These are phyloP conservation scores for Podarcis muralis DNA, from an alignment of 2,113 vertebrate genomes.

Conservation along the genomic window DNA sequence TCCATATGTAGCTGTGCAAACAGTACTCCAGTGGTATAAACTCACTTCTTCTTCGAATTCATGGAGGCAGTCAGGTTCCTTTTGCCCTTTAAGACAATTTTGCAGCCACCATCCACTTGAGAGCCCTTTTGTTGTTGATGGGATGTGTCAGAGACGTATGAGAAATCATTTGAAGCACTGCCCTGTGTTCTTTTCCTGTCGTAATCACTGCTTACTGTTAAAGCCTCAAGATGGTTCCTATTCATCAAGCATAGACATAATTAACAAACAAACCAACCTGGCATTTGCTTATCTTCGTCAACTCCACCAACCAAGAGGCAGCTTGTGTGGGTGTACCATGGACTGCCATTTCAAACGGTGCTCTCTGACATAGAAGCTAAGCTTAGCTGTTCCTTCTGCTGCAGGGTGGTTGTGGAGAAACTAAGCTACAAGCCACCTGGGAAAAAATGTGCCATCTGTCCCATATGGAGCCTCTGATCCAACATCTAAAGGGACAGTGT, in stretches of 20 bases:
- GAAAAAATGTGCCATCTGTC: accelerated
- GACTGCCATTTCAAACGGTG: background rate
- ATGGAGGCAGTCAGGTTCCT: background rate
- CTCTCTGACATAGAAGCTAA: accelerated
- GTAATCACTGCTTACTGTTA: background rate
- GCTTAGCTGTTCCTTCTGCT: background rate
- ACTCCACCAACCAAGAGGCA: conserved; percentile 9
- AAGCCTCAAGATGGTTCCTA: conserved; percentile 10
- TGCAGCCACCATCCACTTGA: background rate
- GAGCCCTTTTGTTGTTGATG: conserved; percentile 18
- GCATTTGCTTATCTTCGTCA: conserved; percentile 44
- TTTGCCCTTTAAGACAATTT: conserved; percentile 14
- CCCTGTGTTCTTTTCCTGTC: conserved; percentile 26
- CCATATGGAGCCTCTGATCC: background rate
- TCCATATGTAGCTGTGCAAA: background rate
- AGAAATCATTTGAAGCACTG: background rate
- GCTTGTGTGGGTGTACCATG: background rate
- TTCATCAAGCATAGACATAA: conserved; percentile 25
- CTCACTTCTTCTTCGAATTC: background rate
- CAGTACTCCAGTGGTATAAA: background rate
- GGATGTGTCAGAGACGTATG: background rate
- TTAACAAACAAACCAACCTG: conserved; percentile 33
- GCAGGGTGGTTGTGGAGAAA: background rate
- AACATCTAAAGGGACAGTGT: background rate
- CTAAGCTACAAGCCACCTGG: background rate